These are phyloP conservation scores for Anthrax anthrax DNA, from an alignment of 2,888 invertebrate species.

Conservation along the genomic window DNA sequence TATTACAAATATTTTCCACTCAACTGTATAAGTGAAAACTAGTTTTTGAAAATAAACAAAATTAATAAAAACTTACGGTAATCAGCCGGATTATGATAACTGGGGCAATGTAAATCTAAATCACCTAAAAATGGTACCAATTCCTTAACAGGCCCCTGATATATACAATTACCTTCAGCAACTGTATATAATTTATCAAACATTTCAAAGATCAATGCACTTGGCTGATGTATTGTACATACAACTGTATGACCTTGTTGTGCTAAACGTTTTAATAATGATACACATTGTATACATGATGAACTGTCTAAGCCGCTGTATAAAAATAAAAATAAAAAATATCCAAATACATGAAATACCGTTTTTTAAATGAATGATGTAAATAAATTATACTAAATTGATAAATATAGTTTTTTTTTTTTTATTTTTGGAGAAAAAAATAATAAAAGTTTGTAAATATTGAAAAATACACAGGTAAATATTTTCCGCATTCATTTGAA, in stretches of 20 bases:
- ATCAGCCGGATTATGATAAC: slow-evolving; percentile 92
- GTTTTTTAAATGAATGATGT: too few relatives aligned
- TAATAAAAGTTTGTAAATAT: too few relatives aligned
- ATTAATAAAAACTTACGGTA: slow-evolving; percentile 52
- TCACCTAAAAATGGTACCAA: slow-evolving; percentile 64
- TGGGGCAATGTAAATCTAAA: slow-evolving; percentile 67
- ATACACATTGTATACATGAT: slow-evolving; percentile 71
- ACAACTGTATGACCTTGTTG: slow-evolving; percentile 76
- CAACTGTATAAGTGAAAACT: too few relatives aligned
- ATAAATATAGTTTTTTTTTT: too few relatives aligned
- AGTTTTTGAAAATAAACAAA: not conserved
- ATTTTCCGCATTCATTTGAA: too few relatives aligned
- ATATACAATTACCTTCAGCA: slow-evolving; percentile 68
- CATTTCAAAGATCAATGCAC: slow-evolving; percentile 82
- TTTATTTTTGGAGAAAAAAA: too few relatives aligned
- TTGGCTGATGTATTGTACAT: slow-evolving; percentile 90
- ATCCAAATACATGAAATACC: not conserved
- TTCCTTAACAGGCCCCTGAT: slow-evolving; percentile 58
- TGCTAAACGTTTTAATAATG: slow-evolving; percentile 64
- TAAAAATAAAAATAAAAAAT: not conserved
- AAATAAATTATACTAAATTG: too few relatives aligned
- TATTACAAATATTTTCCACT: too few relatives aligned
- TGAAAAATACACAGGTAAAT: too few relatives aligned
- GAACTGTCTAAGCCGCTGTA: slow-evolving; percentile 75
- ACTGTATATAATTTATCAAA: slow-evolving; percentile 81